Conservation (phyloP, 2,113 vertebrate genomes). For the Notarius quadriscutis region DNA sequence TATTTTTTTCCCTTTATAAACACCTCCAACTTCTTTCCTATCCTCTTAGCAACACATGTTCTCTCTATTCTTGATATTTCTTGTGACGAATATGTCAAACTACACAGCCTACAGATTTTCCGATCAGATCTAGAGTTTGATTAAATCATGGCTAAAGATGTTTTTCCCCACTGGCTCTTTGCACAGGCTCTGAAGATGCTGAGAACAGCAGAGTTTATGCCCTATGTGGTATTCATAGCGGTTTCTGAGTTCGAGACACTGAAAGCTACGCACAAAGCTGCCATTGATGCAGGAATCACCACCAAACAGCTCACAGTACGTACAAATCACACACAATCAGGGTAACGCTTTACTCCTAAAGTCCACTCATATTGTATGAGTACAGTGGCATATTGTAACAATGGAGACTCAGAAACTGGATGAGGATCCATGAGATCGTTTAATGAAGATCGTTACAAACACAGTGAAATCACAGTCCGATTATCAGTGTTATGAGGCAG, state of each 20-base stretch:
- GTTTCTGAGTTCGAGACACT: conserved; percentile 91
- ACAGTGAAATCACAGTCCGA: not conserved
- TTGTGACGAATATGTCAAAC: not conserved
- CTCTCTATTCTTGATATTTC: not conserved
- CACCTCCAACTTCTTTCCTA: no score
- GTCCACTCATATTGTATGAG: not conserved
- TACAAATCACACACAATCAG: not conserved
- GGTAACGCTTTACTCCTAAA: not conserved
- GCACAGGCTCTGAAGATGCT: conserved; percentile 90
- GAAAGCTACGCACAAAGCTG: conserved; percentile 93
- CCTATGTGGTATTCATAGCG: conserved; percentile 95
- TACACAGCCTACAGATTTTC: not conserved
- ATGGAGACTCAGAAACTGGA: not conserved
- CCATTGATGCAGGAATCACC: conserved; percentile 92
- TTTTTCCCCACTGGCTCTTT: conserved; percentile 19
- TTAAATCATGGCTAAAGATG: not conserved
- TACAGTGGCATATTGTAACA: not conserved
- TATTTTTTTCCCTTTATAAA: no score
- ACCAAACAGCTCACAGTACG: conserved; percentile 94
- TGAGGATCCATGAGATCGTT: no score
- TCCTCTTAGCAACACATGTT: no score
- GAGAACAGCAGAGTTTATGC: conserved; percentile 96
- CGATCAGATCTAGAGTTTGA: not conserved
- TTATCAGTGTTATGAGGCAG: not conserved
- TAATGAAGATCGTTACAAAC: not conserved